These are phyloP conservation scores for Nomada lathburiana DNA, from an alignment of 2,888 invertebrate genomes.

Conservation along the genomic window DNA sequence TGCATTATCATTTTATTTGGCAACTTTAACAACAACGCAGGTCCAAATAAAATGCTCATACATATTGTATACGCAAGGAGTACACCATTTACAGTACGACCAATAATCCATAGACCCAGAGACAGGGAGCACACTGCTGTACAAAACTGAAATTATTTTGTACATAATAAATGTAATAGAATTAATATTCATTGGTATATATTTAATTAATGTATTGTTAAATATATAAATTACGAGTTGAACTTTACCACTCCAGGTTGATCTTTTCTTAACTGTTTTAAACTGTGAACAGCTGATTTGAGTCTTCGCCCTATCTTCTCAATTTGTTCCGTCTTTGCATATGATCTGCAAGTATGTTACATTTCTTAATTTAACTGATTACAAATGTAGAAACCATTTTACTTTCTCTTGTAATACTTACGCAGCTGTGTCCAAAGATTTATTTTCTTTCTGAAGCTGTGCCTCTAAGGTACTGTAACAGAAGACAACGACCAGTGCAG, in stretches of 20 bases:
- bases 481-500: slow-evolving; percentile 79
- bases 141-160: slow-evolving; percentile 78
- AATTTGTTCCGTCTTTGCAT: slow-evolving; percentile 73
- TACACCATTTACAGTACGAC: slow-evolving; percentile 77
- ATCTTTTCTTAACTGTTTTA: slow-evolving; percentile 76
- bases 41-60: slow-evolving; percentile 79
- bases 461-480: slow-evolving; percentile 80
- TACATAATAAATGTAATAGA: not conserved
- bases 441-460: slow-evolving; percentile 74
- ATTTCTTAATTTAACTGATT: slow-evolving; percentile 3
- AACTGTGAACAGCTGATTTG: slow-evolving; percentile 70
- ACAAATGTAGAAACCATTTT: not conserved
- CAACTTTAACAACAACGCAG: slow-evolving; percentile 76
- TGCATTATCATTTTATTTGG: slow-evolving; percentile 73
- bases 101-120: slow-evolving; percentile 79
- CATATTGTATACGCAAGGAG: slow-evolving; percentile 78
- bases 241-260: slow-evolving; percentile 79
- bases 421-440: slow-evolving; percentile 32
- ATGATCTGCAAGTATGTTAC: slow-evolving; percentile 69
- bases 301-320: slow-evolving; percentile 75
- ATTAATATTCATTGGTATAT: slow-evolving; percentile 15
- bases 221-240: slow-evolving; percentile 25
- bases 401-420: slow-evolving; percentile 31
- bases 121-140: slow-evolving; percentile 76
- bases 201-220: not conserved